A percentile compares a stretch with the other conserved stretches of the same genome.
These are phyloP conservation scores for Spongilla lacustris DNA, from an alignment of 37 sponge, comb jelly and placozoan species.

Conservation along the genomic window DNA sequence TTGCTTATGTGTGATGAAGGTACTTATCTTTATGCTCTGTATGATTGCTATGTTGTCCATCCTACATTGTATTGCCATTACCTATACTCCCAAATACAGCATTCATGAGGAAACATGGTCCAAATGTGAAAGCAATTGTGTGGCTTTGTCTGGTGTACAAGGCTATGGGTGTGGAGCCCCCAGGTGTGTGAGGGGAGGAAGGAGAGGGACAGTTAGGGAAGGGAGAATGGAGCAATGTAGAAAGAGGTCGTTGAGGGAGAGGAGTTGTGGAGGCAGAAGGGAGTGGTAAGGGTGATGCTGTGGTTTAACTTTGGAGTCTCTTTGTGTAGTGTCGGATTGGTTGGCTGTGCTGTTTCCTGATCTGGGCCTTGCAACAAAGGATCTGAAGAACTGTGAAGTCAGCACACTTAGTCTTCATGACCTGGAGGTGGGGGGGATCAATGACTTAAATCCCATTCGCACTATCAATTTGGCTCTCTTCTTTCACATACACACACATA, in stretches of 20 bases:
- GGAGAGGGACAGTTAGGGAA: not conserved
- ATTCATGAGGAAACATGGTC: not conserved
- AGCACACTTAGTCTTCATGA: constrained; percentile 59
- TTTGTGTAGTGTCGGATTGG: constrained; percentile 53
- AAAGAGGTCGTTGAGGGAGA: no score
- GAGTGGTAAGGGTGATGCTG: not conserved
- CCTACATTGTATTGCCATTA: no score
- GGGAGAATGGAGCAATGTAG: not conserved
- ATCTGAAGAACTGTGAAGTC: constrained; percentile 19
- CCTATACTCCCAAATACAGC: not conserved
- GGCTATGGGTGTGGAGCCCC: constrained; percentile 19
- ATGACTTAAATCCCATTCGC: no score
- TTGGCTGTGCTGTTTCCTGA: constrained; percentile 41
- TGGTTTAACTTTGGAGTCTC: not conserved
- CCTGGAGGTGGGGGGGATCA: constrained; percentile 40
- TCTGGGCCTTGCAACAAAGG: constrained; percentile 10
- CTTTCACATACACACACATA: no score
- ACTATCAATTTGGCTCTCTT: no score
- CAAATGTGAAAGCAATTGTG: constrained; percentile 19
- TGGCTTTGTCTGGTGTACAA: constrained; percentile 52
- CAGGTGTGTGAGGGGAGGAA: constrained; percentile 23
- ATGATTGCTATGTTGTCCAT: not conserved
- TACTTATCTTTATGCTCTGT: not conserved
- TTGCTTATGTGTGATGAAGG: not conserved
- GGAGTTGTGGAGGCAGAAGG: not conserved